Evolutionary conservation across 1,140 invertebrate genomes (phyloP).

Genomic region (Nomia melanderi): DNA sequence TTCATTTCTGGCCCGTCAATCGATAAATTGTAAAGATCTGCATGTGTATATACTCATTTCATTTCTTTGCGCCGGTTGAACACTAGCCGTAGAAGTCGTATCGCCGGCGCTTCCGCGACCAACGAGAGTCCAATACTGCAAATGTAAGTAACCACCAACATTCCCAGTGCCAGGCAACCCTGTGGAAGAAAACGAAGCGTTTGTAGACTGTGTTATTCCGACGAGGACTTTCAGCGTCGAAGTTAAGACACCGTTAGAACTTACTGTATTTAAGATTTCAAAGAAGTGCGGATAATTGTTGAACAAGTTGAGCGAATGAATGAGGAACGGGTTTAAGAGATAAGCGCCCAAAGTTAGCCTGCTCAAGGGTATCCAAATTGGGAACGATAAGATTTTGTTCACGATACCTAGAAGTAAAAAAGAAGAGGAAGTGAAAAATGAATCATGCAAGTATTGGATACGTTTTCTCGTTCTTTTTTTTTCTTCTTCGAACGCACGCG

Average conservation of each 20-base stretch:
- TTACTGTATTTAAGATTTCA: slow-evolving; percentile 73
- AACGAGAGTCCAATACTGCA: slow-evolving; percentile 68
- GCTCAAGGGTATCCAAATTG: slow-evolving; percentile 79
- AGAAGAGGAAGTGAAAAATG: not conserved
- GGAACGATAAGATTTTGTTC: slow-evolving; percentile 77
- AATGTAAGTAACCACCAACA: slow-evolving; percentile 59
- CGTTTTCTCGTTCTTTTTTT: too few species aligned
- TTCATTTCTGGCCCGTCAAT: not conserved
- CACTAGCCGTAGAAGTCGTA: slow-evolving; percentile 63
- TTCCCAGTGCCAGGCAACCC: slow-evolving; percentile 61
- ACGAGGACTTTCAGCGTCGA: not conserved
- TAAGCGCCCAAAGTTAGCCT: slow-evolving; percentile 80
- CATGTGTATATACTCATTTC: slow-evolving; percentile 31
- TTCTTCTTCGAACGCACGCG: too few species aligned
- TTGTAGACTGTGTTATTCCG: not conserved
- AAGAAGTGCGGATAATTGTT: slow-evolving; percentile 60
- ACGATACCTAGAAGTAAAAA: slow-evolving; percentile 72
- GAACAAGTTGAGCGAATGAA: slow-evolving; percentile 68
- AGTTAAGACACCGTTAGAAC: slow-evolving; percentile 11
- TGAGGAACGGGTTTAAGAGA: slow-evolving; percentile 80
- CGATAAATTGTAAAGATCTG: not conserved
- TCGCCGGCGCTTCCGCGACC: slow-evolving; percentile 73
- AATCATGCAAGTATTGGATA: too few species aligned
- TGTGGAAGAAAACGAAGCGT: slow-evolving; percentile 53
- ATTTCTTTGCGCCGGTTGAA: slow-evolving; percentile 21